Evolutionary conservation across 2,888 invertebrate genomes (phyloP).

Genomic region (Drosophila fungiperda): DNA sequence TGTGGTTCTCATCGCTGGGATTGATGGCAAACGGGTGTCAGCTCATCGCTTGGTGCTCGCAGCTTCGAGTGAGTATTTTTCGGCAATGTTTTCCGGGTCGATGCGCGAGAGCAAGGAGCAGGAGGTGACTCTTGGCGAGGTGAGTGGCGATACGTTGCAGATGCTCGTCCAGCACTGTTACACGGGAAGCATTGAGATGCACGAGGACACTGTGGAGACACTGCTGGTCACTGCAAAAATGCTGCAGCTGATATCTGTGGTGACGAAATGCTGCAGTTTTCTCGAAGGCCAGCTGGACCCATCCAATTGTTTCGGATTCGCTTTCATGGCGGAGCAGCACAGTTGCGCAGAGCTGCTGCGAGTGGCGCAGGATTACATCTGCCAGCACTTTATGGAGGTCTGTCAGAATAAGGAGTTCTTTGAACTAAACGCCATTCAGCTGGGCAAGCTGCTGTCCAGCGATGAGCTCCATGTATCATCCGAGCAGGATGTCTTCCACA

Average conservation of each 20-base stretch:
- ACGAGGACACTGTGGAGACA: constrained; percentile 86
- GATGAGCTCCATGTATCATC: constrained; percentile 96
- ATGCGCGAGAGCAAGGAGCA: too few relatives aligned
- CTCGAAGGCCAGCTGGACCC: constrained; percentile 92
- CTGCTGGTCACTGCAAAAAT: constrained; percentile 94
- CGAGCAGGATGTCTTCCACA: constrained; percentile 95
- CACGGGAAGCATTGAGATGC: too few relatives aligned
- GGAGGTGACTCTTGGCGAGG: too few relatives aligned
- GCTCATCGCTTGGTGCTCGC: too few relatives aligned
- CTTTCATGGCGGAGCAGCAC: constrained; percentile 90
- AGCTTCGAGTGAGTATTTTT: too few relatives aligned
- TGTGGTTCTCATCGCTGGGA: constrained; percentile 90
- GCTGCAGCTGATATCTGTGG: constrained; percentile 93
- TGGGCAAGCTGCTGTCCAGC: constrained; percentile 91
- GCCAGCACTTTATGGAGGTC: too few relatives aligned
- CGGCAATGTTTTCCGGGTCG: too few relatives aligned
- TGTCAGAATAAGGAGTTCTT: constrained; percentile 84
- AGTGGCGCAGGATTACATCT: too few relatives aligned
- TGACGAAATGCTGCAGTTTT: constrained; percentile 95
- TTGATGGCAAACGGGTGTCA: too few relatives aligned
- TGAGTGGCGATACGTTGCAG: too few relatives aligned
- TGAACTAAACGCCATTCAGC: constrained; percentile 89
- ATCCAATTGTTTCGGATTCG: constrained; percentile 97
- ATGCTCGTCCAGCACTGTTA: too few relatives aligned
- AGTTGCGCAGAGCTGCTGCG: too few relatives aligned